Base-by-base conservation (phyloP, 1,140 invertebrate genomes). In the Pseudoatta argentina region DNA sequence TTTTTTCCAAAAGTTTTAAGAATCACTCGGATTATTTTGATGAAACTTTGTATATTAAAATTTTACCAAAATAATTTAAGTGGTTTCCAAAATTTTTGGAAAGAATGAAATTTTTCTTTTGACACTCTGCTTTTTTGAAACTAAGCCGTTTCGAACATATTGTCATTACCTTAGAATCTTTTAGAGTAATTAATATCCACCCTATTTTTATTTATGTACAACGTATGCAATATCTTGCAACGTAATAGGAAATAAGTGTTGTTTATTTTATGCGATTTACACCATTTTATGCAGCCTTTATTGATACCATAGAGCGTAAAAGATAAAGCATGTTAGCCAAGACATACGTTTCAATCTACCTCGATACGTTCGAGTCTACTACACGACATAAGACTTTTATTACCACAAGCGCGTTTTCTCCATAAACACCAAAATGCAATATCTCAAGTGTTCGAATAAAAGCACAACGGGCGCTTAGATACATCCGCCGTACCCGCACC, bases 351-450 rank as follows among this genome's bases (percentile, higher is more conserved):
- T 82, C 24, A 63, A 61, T 63, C 24, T 21, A 48, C 14, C 59
- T 61, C 78, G 34, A 81, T 71, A 72, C 34, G 30, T 78, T 21
- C 30, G 64, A n/a, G 24, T 61, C 39, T 73, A 6, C 14, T 78
- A 78, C 77, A 24, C 77, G n/a, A 14, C 14, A 51, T 82, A 73
- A 82, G 39, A 73, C 27, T 85, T 85, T 85, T 78, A 85, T 78
- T 78, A 48, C 30, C 39, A 16, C 72, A 7, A 44, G 59, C 82
- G 30, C 55, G 55, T n/a, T 8, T 61, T 63, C 30, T 21, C 55
- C 79, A 75, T 75, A 83, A 83, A 83, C 79, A 39, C 55, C 79
- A 75, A 55, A 75, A 83, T 57, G 69, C 79, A 83, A 83, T 83
- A 83, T 64, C 79, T 83, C 69, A 69, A 83, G 75, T 66, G 66